These are phyloP conservation scores for Rhimphoctona megacephalus DNA, from an alignment of 2,888 invertebrate genomes.

Conservation along the genomic window DNA sequence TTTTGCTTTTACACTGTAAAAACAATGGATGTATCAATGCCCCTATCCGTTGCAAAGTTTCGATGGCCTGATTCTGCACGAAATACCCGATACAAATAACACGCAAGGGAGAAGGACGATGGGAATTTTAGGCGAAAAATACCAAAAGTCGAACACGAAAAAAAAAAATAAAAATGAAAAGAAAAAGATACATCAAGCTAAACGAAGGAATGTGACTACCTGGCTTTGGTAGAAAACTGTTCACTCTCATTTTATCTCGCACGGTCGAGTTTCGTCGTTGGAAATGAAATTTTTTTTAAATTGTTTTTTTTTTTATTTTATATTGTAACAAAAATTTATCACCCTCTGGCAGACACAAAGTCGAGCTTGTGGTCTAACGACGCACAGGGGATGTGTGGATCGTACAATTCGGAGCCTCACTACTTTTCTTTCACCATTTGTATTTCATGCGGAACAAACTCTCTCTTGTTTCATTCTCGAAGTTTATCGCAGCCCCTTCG, in stretches of 20 bases:
- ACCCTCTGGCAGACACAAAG: conserved; percentile 22
- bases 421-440: conserved; percentile 21
- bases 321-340: conserved; percentile 17
- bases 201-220: conserved; percentile 60
- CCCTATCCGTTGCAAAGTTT: background rate
- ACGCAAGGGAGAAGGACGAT: conserved; percentile 31
- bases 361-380: conserved; percentile 43
- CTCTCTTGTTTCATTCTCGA: conserved; percentile 12
- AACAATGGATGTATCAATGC: background rate
- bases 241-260: conserved; percentile 33
- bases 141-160: conserved; percentile 37
- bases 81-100: conserved; percentile 15
- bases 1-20: background rate
- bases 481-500: background rate
- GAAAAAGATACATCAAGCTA: conserved; percentile 9
- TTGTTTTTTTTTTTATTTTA: conserved; percentile 7
- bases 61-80: background rate
- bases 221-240: conserved; percentile 47
- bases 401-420: conserved; percentile 16
- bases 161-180: background rate
- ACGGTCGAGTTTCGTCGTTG: conserved; percentile 36
- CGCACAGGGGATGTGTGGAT: conserved; percentile 29
- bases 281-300: conserved; percentile 54
- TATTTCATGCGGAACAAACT: conserved; percentile 2
- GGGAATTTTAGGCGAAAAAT: conserved; percentile 66